Conservation (phyloP, 2,888 invertebrate genomes). For the Drosophila colorata region DNA sequence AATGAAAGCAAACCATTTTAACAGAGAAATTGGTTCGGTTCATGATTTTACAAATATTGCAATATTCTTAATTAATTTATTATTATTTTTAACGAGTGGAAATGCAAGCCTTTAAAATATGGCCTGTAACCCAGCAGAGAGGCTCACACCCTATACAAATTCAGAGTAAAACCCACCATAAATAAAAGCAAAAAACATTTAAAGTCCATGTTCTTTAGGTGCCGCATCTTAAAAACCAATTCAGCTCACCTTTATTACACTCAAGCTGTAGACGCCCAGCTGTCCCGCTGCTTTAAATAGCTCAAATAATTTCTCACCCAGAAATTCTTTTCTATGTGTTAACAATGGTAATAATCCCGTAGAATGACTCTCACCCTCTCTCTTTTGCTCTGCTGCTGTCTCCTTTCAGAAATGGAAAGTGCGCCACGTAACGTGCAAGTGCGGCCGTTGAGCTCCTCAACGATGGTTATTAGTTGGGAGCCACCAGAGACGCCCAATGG, state of each 20-base stretch:
- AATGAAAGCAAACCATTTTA: too few relatives aligned
- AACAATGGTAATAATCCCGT: constrained; percentile 30
- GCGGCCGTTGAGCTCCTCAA: constrained; percentile 96
- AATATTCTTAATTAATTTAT: too few relatives aligned
- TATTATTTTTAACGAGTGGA: too few relatives aligned
- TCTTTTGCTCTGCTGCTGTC: not conserved
- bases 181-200: not conserved
- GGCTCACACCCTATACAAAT: too few relatives aligned
- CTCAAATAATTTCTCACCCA: not conserved
- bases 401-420: constrained; percentile 93
- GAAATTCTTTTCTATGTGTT: constrained; percentile 8
- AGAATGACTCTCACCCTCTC: not conserved
- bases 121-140: too few relatives aligned
- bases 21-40: too few relatives aligned
- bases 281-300: not conserved
- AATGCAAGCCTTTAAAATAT: too few relatives aligned
- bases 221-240: not conserved
- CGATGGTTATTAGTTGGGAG: constrained; percentile 99
- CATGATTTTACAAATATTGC: too few relatives aligned
- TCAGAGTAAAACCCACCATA: not conserved
- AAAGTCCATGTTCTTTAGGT: too few relatives aligned
- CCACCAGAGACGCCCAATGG: constrained; percentile 99
- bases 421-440: constrained; percentile 98
- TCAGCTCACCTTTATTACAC: not conserved
- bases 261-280: not conserved